Percentiles rank a stretch among this genome's conserved stretches.
Evolutionary conservation across 2,888 invertebrate genomes (phyloP).

Genomic region (Hedya salicella): DNA sequence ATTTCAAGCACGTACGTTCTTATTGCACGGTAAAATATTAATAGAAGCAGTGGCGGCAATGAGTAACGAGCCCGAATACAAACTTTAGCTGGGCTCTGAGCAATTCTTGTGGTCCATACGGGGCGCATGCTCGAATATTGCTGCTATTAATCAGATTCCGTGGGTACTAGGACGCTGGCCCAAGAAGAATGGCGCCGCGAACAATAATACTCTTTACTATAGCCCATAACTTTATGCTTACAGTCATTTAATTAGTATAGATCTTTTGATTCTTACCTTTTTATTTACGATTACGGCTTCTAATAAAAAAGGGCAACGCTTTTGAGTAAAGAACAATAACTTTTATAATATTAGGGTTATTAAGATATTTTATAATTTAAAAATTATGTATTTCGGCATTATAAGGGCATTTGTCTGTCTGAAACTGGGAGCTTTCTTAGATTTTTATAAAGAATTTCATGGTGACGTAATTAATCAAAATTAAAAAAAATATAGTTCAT

Average conservation of each 20-base stretch:
- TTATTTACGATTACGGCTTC: too few species aligned
- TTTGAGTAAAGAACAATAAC: too few species aligned
- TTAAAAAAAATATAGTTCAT: too few species aligned
- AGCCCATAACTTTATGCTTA: conserved; percentile 47
- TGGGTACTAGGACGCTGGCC: conserved; percentile 51
- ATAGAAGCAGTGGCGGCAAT: conserved; percentile 49
- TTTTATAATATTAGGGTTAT: too few species aligned
- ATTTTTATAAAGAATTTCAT: too few species aligned
- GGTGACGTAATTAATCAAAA: too few species aligned
- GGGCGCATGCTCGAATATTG: conserved; percentile 69
- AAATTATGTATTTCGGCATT: too few species aligned
- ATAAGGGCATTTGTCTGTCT: too few species aligned
- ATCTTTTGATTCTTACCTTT: too few species aligned
- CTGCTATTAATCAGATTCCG: conserved; percentile 77
- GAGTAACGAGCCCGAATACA: conserved; percentile 52
- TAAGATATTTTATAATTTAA: too few species aligned
- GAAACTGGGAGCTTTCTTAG: too few species aligned
- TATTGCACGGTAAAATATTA: conserved; percentile 54
- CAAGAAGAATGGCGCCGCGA: conserved; percentile 70
- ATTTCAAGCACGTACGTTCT: conserved; percentile 32
- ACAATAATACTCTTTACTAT: conserved; percentile 59
- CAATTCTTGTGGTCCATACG: conserved; percentile 68
- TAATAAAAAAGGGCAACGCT: too few species aligned
- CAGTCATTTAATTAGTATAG: conserved; percentile 25
- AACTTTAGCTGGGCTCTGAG: conserved; percentile 54